Evolutionary conservation across 2,113 vertebrate species (phyloP).

Genomic region (Onychorhynchus coronatus): DNA sequence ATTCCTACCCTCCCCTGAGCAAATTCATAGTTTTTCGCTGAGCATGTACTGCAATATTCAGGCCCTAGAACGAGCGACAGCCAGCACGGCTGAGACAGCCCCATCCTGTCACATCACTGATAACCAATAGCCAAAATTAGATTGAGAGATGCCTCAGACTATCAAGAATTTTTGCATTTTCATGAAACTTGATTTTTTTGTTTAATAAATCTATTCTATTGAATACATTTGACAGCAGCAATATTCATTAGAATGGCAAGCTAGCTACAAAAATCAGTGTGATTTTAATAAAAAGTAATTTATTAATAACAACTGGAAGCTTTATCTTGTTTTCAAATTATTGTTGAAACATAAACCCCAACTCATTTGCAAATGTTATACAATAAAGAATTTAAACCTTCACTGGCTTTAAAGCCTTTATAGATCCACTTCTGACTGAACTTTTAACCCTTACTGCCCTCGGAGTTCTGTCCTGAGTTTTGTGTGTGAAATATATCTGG

Average conservation of each 20-base stretch:
- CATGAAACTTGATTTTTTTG: not conserved
- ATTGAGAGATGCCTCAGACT: not conserved
- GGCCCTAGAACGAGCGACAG: not conserved
- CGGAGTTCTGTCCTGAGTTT: not conserved
- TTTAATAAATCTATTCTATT: not conserved
- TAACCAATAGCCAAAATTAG: not conserved
- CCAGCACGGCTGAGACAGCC: not conserved
- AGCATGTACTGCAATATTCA: not conserved
- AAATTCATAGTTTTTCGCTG: not conserved
- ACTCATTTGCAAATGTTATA: accelerated
- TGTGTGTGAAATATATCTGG: not conserved
- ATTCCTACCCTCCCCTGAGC: accelerated
- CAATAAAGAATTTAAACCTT: not conserved
- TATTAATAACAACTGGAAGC: not conserved
- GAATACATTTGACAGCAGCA: not conserved
- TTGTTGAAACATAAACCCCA: not conserved
- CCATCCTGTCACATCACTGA: not conserved
- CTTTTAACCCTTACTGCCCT: not conserved
- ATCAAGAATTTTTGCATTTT: not conserved
- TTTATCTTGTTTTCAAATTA: not conserved
- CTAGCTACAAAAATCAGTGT: not conserved
- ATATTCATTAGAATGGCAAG: not conserved
- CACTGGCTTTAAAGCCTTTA: not conserved
- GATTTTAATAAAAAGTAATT: not conserved
- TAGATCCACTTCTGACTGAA: not conserved